Percentiles rank a stretch among this genome's conserved stretches.
phyloP scores from a whole-genome alignment of 64 coral and sea anemone genomes.

The Stichodactyla mertensii region DNA sequence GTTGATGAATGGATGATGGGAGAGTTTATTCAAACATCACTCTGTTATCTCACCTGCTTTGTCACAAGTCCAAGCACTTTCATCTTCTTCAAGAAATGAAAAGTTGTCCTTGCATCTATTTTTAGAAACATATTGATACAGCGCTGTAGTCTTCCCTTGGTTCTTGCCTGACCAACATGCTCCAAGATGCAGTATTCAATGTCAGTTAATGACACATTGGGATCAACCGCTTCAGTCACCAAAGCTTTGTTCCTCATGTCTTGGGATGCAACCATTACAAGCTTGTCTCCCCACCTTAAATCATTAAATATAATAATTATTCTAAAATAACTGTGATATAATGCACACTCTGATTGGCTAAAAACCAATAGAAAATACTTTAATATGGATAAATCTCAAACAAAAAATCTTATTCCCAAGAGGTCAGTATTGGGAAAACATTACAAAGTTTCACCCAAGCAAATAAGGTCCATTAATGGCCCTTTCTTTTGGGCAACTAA shows the following conservation, averaged over 20 bases:
- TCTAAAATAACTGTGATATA: background rate
- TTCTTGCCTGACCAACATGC: slow-evolving; percentile 69
- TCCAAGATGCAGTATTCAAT: slow-evolving; percentile 77
- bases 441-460: too few species aligned
- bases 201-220: slow-evolving; percentile 34
- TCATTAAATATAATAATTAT: background rate
- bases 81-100: slow-evolving; percentile 62
- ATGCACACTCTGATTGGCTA: too few species aligned
- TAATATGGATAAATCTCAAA: too few species aligned
- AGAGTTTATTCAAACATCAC: background rate
- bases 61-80: slow-evolving; percentile 41
- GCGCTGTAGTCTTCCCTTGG: slow-evolving; percentile 60
- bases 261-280: slow-evolving; percentile 89
- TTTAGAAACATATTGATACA: slow-evolving; percentile 39
- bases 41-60: slow-evolving; percentile 41
- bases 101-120: slow-evolving; percentile 51
- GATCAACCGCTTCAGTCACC: slow-evolving; percentile 52
- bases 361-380: too few species aligned
- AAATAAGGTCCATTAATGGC: too few species aligned
- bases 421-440: too few species aligned
- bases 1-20: too few species aligned
- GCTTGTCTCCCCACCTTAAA: slow-evolving; percentile 64
- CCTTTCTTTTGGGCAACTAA: too few species aligned
- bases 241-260: slow-evolving; percentile 57
- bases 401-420: too few species aligned